These are phyloP conservation scores for Entomobrya multifasciata DNA, from an alignment of 2,888 invertebrate genomes.

Conservation along the genomic window DNA sequence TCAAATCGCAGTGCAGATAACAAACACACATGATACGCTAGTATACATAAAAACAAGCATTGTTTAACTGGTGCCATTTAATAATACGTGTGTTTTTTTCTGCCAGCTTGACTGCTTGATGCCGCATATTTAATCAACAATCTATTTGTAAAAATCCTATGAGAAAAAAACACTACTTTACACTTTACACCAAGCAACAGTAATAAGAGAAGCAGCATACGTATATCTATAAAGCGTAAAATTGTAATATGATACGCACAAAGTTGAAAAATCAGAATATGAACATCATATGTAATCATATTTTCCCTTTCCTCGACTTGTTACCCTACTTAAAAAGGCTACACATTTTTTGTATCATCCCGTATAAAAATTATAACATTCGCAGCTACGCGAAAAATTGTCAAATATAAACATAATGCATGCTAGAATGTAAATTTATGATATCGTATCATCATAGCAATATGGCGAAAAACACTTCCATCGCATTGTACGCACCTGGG, in stretches of 20 bases:
- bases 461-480: slow-evolving; percentile 2
- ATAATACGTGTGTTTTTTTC: neutral
- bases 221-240: too few species aligned
- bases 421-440: slow-evolving; percentile 6
- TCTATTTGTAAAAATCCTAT: neutral
- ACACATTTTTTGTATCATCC: too few species aligned
- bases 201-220: neutral
- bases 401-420: too few species aligned
- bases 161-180: neutral
- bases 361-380: too few species aligned
- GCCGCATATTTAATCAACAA: slow-evolving; percentile 40
- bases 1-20: slow-evolving; percentile 28
- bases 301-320: neutral
- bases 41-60: neutral
- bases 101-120: neutral
- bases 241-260: too few species aligned
- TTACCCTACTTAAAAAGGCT: too few species aligned
- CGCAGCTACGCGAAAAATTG: too few species aligned
- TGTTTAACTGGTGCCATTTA: neutral
- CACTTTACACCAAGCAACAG: neutral
- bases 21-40: neutral
- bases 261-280: neutral
- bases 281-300: neutral
- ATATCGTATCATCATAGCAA: slow-evolving; percentile 3
- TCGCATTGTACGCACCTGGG: slow-evolving; percentile 20